These are phyloP conservation scores for Drosophila fuyamai DNA, from an alignment of 1,140 invertebrate species.

Conservation along the genomic window DNA sequence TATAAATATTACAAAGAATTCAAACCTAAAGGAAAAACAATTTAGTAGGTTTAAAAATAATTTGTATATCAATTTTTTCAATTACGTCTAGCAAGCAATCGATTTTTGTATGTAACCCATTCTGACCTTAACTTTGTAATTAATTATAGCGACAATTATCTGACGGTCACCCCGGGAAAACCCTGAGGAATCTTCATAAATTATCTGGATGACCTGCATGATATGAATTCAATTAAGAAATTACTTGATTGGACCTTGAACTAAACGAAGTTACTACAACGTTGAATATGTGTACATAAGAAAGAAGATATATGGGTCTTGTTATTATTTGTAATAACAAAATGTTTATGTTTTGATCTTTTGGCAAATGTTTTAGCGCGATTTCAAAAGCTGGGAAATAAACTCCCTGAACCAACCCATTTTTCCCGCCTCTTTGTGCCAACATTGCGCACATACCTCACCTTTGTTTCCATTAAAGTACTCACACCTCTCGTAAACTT, in stretches of 20 bases:
- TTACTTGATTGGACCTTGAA: slow-evolving; percentile 15
- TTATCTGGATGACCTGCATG: slow-evolving; percentile 18
- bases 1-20: no score
- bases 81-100: neutral
- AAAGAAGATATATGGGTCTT: no score
- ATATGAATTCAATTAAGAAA: slow-evolving; percentile 38
- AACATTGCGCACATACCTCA: slow-evolving; percentile 5
- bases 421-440: neutral
- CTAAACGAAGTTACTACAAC: neutral
- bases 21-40: no score
- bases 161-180: neutral
- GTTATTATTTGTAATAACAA: no score
- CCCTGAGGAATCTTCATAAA: slow-evolving; percentile 11
- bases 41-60: no score
- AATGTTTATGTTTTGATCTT: no score
- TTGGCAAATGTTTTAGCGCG: slow-evolving; percentile 6
- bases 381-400: neutral
- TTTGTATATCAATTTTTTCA: neutral
- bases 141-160: slow-evolving; percentile 19
- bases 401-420: neutral
- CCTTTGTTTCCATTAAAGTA: slow-evolving; percentile 12
- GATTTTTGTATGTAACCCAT: neutral
- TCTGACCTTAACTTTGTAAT: slow-evolving; percentile 6
- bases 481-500: slow-evolving; percentile 28
- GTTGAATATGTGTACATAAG: neutral